Evolutionary conservation across 2,797 vertebrate species (phyloP).

Genomic region (Artibeus lituratus): DNA sequence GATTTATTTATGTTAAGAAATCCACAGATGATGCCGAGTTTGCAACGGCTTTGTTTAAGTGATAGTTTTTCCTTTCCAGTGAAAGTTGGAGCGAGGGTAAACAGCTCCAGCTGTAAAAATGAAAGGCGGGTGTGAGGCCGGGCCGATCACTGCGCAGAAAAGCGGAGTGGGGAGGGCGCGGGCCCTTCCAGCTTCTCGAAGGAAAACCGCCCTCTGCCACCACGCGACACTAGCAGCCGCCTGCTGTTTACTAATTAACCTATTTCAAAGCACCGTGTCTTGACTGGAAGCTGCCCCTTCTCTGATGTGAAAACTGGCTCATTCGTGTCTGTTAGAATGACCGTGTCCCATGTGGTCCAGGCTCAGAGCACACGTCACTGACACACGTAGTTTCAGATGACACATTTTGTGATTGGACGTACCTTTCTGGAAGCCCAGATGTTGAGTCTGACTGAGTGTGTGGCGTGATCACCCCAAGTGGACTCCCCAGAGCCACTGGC

Average conservation of each 20-base stretch:
- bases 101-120: slow-evolving; percentile 61
- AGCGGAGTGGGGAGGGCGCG: slow-evolving; percentile 7
- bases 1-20: slow-evolving; percentile 61
- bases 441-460: neutral
- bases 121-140: slow-evolving; percentile 53
- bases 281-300: slow-evolving; percentile 35
- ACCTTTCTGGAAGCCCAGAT: neutral
- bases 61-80: slow-evolving; percentile 42
- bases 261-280: slow-evolving; percentile 27
- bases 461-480: neutral
- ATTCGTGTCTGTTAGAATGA: neutral
- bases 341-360: neutral
- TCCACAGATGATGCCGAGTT: slow-evolving; percentile 22
- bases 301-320: slow-evolving; percentile 49
- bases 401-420: neutral
- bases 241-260: slow-evolving; percentile 66
- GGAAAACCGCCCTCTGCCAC: slow-evolving; percentile 48
- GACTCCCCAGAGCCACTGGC: neutral
- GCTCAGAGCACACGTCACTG: neutral
- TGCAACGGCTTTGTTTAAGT: slow-evolving; percentile 57
- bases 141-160: slow-evolving; percentile 46
- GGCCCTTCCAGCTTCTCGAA: slow-evolving; percentile 33
- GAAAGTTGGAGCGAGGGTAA: slow-evolving; percentile 51
- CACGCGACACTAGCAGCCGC: slow-evolving; percentile 9
- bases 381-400: neutral